A percentile compares a stretch with the other conserved stretches of the same genome.
Conservation (phyloP, 2,113 vertebrate genomes). For the Echinops telfairi region DNA sequence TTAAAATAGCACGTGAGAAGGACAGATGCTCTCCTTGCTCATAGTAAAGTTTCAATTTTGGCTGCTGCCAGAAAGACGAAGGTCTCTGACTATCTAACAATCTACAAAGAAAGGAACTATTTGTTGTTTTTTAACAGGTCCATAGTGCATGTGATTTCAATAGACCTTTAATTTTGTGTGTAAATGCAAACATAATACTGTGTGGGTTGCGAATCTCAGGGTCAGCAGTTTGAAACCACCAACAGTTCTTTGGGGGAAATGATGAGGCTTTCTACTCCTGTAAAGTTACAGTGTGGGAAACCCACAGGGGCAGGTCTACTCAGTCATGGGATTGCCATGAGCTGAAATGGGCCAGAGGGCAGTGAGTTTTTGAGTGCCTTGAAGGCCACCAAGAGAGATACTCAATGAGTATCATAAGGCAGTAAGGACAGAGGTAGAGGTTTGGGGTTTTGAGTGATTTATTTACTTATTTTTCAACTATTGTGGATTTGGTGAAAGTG, state of each 20-base stretch:
- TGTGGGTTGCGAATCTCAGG: no score
- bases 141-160: conserved; percentile 20
- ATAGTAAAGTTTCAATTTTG: conserved; percentile 1
- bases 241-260: no score
- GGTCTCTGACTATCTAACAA: no score
- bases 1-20: not conserved
- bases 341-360: no score
- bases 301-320: no score
- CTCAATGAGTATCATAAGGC: not conserved
- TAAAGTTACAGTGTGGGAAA: no score
- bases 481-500: not conserved
- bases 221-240: no score
- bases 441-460: not conserved
- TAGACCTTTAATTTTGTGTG: conserved; percentile 18
- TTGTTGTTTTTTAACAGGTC: conserved; percentile 29
- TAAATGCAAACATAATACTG: not conserved
- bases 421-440: not conserved
- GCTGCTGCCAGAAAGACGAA: not conserved
- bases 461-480: not conserved
- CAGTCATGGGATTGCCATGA: no score
- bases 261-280: no score
- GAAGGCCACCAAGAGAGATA: conserved; percentile 15
- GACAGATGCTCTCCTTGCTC: not conserved
- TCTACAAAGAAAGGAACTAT: not conserved
- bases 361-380: not conserved